These are phyloP conservation scores for Hoplostethus atlanticus DNA, from an alignment of 2,797 vertebrate species.

Conservation along the genomic window DNA sequence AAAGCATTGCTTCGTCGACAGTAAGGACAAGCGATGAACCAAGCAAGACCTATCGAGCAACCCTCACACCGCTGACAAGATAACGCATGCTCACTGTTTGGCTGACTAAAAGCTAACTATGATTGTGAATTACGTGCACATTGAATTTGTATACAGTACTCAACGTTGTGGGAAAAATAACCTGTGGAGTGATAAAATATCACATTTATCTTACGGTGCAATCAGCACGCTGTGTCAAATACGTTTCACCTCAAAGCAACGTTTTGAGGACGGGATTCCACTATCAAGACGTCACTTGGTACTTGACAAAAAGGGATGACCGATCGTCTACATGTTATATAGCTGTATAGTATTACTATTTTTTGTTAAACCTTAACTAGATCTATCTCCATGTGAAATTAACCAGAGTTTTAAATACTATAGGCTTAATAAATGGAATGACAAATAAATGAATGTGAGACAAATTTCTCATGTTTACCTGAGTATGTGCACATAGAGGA, in stretches of 20 bases:
- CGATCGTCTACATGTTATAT: conserved; percentile 71
- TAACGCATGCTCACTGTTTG: conserved; percentile 64
- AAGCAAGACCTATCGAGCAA: conserved; percentile 49
- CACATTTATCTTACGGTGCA: conserved; percentile 58
- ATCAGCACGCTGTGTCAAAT: conserved; percentile 56
- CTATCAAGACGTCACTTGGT: conserved; percentile 70
- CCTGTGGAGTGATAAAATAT: conserved; percentile 76
- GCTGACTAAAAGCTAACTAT: conserved; percentile 61
- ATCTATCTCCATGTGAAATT: conserved; percentile 78
- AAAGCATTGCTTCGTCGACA: conserved; percentile 6
- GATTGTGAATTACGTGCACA: conserved; percentile 74
- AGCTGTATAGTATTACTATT: conserved; percentile 86
- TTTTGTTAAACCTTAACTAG: conserved; percentile 76
- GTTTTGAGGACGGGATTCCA: conserved; percentile 59
- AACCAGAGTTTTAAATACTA: conserved; percentile 82
- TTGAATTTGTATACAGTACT: conserved; percentile 68
- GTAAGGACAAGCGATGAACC: not conserved
- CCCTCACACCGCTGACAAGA: conserved; percentile 54
- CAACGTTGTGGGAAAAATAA: conserved; percentile 65
- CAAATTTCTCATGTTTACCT: conserved; percentile 67
- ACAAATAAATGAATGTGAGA: conserved; percentile 62
- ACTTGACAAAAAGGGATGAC: conserved; percentile 74
- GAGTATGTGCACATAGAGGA: conserved; percentile 44
- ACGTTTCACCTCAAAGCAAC: conserved; percentile 53
- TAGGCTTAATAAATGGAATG: conserved; percentile 75